phyloP scores from a whole-genome alignment of 2,113 vertebrate genomes.

The Alligator mississippiensis region DNA sequence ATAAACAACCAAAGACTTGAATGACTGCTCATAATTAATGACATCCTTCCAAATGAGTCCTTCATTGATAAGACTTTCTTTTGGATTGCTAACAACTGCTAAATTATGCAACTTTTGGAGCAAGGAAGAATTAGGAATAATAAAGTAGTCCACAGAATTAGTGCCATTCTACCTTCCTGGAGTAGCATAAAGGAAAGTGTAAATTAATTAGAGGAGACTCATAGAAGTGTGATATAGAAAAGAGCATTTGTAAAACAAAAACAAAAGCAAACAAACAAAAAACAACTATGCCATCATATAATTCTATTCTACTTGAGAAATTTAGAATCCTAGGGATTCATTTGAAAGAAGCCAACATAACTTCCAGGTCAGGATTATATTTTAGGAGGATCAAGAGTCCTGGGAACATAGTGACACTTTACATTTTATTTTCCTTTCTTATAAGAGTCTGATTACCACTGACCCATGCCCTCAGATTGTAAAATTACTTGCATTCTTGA shows the following conservation, averaged over 20 bases:
- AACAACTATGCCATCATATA: neutral
- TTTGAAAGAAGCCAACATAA: neutral
- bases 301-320: neutral
- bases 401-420: fast-evolving
- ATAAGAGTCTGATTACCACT: neutral
- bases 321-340: neutral
- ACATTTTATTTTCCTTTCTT: neutral
- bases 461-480: neutral
- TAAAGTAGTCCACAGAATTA: neutral
- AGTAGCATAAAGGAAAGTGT: neutral
- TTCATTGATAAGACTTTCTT: neutral
- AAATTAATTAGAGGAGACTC: neutral
- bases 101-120: neutral
- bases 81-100: neutral
- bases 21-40: neutral
- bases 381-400: neutral
- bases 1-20: neutral
- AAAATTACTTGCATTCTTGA: too few species aligned
- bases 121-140: neutral
- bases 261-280: too few species aligned
- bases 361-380: neutral
- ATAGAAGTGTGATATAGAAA: neutral
- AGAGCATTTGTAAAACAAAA: neutral
- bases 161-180: neutral
- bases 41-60: neutral